Evolutionary conservation across 1,140 invertebrate genomes (phyloP).

Genomic region (Drosophila nikananu): DNA sequence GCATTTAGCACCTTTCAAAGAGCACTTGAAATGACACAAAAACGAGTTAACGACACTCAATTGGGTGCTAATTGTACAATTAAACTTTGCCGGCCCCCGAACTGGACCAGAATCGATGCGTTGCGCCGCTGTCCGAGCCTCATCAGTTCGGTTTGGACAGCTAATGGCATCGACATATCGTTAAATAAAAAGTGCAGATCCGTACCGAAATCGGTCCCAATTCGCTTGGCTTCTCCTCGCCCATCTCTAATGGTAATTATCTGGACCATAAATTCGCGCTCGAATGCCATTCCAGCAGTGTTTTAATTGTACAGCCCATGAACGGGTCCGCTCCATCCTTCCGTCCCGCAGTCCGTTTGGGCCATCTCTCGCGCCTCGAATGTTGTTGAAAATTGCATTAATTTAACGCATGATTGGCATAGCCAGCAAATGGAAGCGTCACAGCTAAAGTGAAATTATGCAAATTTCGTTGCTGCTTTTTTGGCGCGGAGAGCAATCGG

Average conservation of each 20-base stretch:
- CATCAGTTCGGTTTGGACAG: slow-evolving; percentile 69
- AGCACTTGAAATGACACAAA: slow-evolving; percentile 59
- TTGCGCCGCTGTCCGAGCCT: slow-evolving; percentile 2
- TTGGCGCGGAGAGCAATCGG: slow-evolving; percentile 32
- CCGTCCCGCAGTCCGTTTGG: not conserved
- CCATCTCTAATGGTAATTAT: slow-evolving; percentile 74
- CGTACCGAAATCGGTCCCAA: slow-evolving; percentile 21
- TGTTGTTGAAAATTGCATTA: slow-evolving; percentile 77
- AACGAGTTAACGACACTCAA: slow-evolving; percentile 81
- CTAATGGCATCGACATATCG: slow-evolving; percentile 72
- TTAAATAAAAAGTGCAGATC: slow-evolving; percentile 33
- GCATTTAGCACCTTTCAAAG: slow-evolving; percentile 69
- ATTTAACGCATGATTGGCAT: slow-evolving; percentile 81
- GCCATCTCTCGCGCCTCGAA: slow-evolving; percentile 46
- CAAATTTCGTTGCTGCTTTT: slow-evolving; percentile 38
- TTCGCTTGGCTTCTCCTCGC: slow-evolving; percentile 8
- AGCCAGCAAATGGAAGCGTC: slow-evolving; percentile 56
- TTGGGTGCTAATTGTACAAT: slow-evolving; percentile 82
- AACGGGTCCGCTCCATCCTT: not conserved
- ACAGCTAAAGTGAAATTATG: slow-evolving; percentile 64
- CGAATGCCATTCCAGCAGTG: slow-evolving; percentile 46
- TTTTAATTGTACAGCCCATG: slow-evolving; percentile 63
- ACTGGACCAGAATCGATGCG: slow-evolving; percentile 13
- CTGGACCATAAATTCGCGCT: slow-evolving; percentile 70
- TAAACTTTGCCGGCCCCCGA: slow-evolving; percentile 57